phyloP scores from a whole-genome alignment of 2,888 invertebrate species.

The Neelides folsomi region DNA sequence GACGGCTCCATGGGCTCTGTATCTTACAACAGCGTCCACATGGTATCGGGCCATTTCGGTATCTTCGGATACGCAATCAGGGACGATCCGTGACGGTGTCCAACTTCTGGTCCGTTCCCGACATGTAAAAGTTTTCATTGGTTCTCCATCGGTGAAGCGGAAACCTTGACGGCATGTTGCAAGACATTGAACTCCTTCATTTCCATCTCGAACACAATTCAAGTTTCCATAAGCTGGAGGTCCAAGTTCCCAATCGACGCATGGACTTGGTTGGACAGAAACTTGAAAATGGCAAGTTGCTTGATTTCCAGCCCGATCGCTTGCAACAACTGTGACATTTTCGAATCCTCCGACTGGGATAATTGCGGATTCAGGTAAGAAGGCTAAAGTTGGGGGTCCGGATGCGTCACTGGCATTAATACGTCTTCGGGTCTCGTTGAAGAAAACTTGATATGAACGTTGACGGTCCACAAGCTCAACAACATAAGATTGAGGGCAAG shows the following conservation, averaged over 20 bases:
- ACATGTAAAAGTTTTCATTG: slow-evolving; percentile 73
- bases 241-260: slow-evolving; percentile 86
- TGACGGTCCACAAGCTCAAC: slow-evolving; percentile 80
- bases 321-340: slow-evolving; percentile 80
- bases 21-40: slow-evolving; percentile 70
- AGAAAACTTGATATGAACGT: slow-evolving; percentile 78
- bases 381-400: slow-evolving; percentile 70
- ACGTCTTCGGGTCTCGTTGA: slow-evolving; percentile 71
- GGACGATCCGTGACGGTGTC: slow-evolving; percentile 67
- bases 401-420: slow-evolving; percentile 79
- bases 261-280: slow-evolving; percentile 81
- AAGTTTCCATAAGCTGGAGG: slow-evolving; percentile 77
- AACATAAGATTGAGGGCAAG: slow-evolving; percentile 86
- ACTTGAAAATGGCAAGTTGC: slow-evolving; percentile 80
- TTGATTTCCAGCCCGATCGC: slow-evolving; percentile 72
- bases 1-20: slow-evolving; percentile 79
- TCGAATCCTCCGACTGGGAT: slow-evolving; percentile 66
- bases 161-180: slow-evolving; percentile 79
- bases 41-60: slow-evolving; percentile 92
- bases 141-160: slow-evolving; percentile 78
- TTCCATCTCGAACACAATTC: slow-evolving; percentile 68
- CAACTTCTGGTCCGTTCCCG: slow-evolving; percentile 63
- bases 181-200: slow-evolving; percentile 63
- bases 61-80: slow-evolving; percentile 43
- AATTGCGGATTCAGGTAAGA: slow-evolving; percentile 67